Evolutionary conservation across 2,113 vertebrate genomes (phyloP).

Genomic region (Barbus barbus): DNA sequence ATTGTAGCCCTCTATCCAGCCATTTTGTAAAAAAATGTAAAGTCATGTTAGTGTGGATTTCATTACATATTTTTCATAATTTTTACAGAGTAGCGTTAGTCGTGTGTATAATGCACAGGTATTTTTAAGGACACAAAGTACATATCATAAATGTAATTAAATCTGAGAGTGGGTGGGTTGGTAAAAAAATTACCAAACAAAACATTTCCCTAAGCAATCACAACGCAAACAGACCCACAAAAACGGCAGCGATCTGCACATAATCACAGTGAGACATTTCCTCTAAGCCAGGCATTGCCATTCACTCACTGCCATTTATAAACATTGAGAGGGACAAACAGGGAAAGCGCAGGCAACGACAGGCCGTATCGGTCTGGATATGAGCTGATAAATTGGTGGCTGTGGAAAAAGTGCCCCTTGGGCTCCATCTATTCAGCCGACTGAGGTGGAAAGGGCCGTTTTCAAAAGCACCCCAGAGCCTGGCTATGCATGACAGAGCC

Average conservation of each 20-base stretch:
- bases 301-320: constrained; percentile 63
- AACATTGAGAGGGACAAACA: constrained; percentile 64
- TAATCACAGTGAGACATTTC: constrained; percentile 65
- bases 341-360: constrained; percentile 63
- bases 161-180: constrained; percentile 45
- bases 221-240: constrained; percentile 71
- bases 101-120: neutral
- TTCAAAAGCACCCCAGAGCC: constrained; percentile 72
- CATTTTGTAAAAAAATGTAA: constrained; percentile 64
- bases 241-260: constrained; percentile 61
- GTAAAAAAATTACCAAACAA: constrained; percentile 65
- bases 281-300: constrained; percentile 43
- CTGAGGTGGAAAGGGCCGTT: constrained; percentile 64
- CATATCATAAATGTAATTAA: constrained; percentile 43
- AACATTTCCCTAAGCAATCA: constrained; percentile 76
- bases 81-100: neutral
- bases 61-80: neutral
- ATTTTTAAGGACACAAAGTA: constrained; percentile 26
- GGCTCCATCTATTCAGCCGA: constrained; percentile 69
- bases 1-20: constrained; percentile 63
- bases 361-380: constrained; percentile 62
- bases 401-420: constrained; percentile 67
- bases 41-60: constrained; percentile 60
- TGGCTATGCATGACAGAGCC: constrained; percentile 65
- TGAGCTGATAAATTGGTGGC: constrained; percentile 72